Evolutionary conservation across 2,888 invertebrate species (phyloP), one percentile per base, ranked within the genome.

Genomic region (Pristionchus maxplancki): DNA sequence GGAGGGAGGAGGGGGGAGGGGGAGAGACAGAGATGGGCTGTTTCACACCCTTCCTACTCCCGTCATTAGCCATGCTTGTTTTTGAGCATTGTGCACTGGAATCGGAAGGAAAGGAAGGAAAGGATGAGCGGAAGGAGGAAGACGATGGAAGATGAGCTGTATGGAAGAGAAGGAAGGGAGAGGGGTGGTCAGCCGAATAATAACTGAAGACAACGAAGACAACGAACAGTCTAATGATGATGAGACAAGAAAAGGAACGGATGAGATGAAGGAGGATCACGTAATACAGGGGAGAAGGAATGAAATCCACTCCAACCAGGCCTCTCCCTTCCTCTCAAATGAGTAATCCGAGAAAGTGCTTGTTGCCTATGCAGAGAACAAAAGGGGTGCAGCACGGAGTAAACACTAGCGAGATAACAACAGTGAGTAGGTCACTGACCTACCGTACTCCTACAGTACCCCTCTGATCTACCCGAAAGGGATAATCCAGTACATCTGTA

Each of bases 291-390:
- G 31, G 31, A 74, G 74, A 44, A 17, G 44, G 44, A 34, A 40
- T 74, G 71, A 74, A 40, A 24, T 40, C 8, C 71, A 37, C 40
- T 40, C 71, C 40, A 40, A 37, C 71, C 20, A 28, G 37, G 34
- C 34, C 67, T 74, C 71, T 74, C 40, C 44, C 78, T 28, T 48
- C 44, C n/a, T 37, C 37, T 48, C 78, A 78, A 78, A 78, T 78
- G 78, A 78, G 78, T 78, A 78, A 78, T 78, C 78, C 78, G 78
- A 48, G 78, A 78, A 78, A 78, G 78, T 78, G 78, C 78, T 78
- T 48, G 78, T 78, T 78, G 20, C 78, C n/a, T 20, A 44, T 44
- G 78, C 78, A 78, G 28, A 37, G 71, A 78, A 78, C 78, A 78
- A 78, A 78, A 15, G 44, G 37, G 44, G 78, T 11, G 44, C 24